Percentiles rank a stretch among this genome's conserved stretches.
phyloP scores from a whole-genome alignment of 2,113 vertebrate genomes.

The Nerophis ophidion region DNA sequence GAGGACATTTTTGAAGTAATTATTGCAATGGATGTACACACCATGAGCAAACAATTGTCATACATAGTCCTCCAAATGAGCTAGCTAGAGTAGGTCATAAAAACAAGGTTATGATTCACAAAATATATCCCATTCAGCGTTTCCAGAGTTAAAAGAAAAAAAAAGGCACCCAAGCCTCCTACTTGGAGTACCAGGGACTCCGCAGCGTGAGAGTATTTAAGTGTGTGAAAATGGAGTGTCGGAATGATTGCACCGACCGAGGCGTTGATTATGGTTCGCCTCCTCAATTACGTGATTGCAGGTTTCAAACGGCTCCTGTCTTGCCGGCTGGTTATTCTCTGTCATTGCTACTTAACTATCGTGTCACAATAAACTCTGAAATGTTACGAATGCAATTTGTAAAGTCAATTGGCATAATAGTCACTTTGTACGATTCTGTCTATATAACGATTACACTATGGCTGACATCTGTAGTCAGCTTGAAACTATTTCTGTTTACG shows the following conservation, averaged over 20 bases:
- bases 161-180: conserved; percentile 4
- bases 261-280: conserved; percentile 4
- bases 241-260: background rate
- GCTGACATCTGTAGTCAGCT: background rate
- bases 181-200: conserved; percentile 36
- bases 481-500: background rate
- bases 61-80: background rate
- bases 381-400: background rate
- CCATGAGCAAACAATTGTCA: background rate
- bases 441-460: background rate
- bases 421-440: background rate
- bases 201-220: background rate
- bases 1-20: too few relatives aligned
- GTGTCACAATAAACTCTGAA: background rate
- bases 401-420: background rate
- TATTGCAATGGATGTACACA: background rate
- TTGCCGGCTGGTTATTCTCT: background rate
- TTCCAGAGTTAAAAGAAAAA: background rate
- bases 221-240: background rate
- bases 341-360: background rate
- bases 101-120: background rate
- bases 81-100: too few relatives aligned
- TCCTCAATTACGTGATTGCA: conserved; percentile 4
- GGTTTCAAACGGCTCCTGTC: background rate
- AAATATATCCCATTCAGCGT: background rate